phyloP scores from a whole-genome alignment of 2,113 vertebrate genomes.

The Cairina moschata region DNA sequence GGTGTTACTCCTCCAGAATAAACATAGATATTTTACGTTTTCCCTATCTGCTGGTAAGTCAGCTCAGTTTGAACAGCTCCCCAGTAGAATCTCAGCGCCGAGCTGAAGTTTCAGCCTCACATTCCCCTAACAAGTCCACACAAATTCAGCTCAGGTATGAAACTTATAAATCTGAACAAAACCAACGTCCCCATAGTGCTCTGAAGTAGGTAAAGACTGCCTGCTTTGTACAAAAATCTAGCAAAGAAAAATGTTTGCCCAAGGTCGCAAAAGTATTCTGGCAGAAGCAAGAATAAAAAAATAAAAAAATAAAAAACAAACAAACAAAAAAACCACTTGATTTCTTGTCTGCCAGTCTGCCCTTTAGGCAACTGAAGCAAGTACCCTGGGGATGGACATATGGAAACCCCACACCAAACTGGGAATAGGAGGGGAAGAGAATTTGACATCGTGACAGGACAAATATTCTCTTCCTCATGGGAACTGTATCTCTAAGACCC shows the following conservation, averaged over 20 bases:
- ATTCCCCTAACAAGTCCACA: background rate
- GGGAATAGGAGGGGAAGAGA: constrained; percentile 20
- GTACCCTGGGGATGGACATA: constrained; percentile 33
- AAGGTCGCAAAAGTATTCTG: constrained; percentile 31
- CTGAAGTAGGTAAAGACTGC: background rate
- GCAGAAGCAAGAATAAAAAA: constrained; percentile 12
- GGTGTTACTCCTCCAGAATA: constrained; percentile 33
- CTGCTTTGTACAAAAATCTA: constrained; percentile 13
- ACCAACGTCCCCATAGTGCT: background rate
- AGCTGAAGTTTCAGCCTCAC: constrained; percentile 8
- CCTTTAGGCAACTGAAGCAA: constrained; percentile 22
- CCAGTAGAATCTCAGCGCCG: constrained; percentile 15
- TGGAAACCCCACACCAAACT: background rate
- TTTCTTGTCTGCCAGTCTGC: constrained; percentile 23
- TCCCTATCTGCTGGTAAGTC: constrained; percentile 12
- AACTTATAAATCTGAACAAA: background rate
- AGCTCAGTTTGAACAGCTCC: background rate
- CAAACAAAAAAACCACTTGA: background rate
- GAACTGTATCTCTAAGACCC: constrained; percentile 5
- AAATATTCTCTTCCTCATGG: constrained; percentile 47
- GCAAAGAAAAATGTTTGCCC: background rate
- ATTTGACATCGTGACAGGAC: constrained; percentile 51
- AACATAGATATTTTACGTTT: constrained; percentile 21
- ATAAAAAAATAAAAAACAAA: background rate
- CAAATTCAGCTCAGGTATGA: constrained; percentile 17